These are phyloP conservation scores for Hydropsyche tenuis DNA, from an alignment of 1,140 invertebrate species.

Conservation along the genomic window DNA sequence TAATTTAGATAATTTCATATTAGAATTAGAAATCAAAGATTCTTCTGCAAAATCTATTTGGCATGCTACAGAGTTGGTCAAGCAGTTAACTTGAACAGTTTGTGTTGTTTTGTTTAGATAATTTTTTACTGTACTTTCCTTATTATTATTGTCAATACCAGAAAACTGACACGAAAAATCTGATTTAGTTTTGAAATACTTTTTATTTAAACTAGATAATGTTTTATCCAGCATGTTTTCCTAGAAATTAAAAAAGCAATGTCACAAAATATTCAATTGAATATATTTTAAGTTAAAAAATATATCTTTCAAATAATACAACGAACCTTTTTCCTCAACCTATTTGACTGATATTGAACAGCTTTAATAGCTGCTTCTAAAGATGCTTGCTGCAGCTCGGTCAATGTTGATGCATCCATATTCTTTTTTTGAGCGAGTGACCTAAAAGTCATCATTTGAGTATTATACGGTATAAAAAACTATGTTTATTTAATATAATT, in stretches of 20 bases:
- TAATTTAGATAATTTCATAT: background rate
- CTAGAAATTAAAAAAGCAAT: conserved; percentile 10
- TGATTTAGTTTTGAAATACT: background rate
- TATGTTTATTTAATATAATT: background rate
- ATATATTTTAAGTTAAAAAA: background rate
- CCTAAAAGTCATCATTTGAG: background rate
- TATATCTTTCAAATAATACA: background rate
- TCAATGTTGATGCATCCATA: background rate
- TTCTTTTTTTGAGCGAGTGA: conserved; percentile 13
- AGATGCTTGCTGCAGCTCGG: conserved; percentile 25
- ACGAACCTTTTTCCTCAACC: conserved; percentile 31
- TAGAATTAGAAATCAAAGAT: background rate
- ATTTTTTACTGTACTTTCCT: background rate
- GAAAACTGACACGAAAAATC: conserved; percentile 22
- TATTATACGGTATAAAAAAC: background rate
- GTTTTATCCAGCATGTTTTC: conserved; percentile 23
- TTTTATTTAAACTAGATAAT: background rate
- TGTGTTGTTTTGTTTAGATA: too few species aligned
- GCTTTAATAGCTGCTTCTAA: conserved; percentile 30
- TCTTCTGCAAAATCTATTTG: background rate
- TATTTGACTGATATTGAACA: conserved; percentile 30
- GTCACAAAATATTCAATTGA: background rate
- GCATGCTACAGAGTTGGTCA: background rate
- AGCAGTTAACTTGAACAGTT: background rate
- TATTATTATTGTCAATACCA: background rate